These are phyloP conservation scores for Drosophila peninsularis DNA, from an alignment of 2,888 invertebrate species.

Conservation along the genomic window DNA sequence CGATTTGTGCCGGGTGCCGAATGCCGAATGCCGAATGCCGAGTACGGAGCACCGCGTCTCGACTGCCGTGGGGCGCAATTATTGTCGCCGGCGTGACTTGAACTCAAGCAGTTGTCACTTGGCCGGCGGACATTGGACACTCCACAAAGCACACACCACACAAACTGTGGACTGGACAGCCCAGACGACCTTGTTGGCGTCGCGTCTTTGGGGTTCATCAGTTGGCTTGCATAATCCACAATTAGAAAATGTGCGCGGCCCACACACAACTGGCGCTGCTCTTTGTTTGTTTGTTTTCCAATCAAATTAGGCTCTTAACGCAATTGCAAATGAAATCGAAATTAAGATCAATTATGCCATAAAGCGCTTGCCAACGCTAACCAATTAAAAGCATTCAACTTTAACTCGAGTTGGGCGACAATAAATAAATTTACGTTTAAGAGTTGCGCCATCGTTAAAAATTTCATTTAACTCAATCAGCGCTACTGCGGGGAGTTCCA, in stretches of 20 bases:
- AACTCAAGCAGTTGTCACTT: conserved; percentile 52
- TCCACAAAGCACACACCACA: conserved; percentile 14
- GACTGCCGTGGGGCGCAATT: conserved; percentile 53
- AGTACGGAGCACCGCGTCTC: neutral
- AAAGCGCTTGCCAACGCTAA: conserved; percentile 53
- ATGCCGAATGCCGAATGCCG: conserved; percentile 3
- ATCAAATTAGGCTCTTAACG: conserved; percentile 74
- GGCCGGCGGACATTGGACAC: conserved; percentile 36
- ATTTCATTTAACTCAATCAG: conserved; percentile 76
- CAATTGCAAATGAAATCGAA: conserved; percentile 51
- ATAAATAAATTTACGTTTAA: conserved; percentile 66
- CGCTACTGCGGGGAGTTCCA: conserved; percentile 14
- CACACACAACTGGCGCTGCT: conserved; percentile 44
- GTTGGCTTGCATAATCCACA: conserved; percentile 53
- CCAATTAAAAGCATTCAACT: conserved; percentile 68
- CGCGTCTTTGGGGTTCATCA: conserved; percentile 39
- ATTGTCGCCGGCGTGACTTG: conserved; percentile 68
- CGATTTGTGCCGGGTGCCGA: conserved; percentile 21
- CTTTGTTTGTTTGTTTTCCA: conserved; percentile 57
- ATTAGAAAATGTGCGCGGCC: conserved; percentile 36
- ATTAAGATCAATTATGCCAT: conserved; percentile 48
- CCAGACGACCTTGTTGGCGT: conserved; percentile 58
- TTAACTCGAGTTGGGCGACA: conserved; percentile 61
- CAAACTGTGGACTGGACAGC: conserved; percentile 32
- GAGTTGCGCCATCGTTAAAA: conserved; percentile 63